Conservation (phyloP, 1,140 invertebrate species). For the Hylaeus anthracinus region DNA sequence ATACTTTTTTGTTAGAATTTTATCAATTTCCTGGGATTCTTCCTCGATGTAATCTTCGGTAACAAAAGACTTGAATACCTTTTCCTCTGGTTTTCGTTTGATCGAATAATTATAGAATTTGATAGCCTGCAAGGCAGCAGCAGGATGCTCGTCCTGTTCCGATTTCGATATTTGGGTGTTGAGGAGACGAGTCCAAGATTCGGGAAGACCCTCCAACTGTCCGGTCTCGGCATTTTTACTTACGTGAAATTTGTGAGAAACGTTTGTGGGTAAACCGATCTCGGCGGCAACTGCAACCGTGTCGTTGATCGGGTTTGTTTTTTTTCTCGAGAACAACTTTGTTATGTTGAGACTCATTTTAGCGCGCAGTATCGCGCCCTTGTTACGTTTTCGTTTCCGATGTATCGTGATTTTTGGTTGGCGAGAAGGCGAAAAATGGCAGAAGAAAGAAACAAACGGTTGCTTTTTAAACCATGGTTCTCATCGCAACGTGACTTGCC, state of each 20-base stretch:
- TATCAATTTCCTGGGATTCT: slow-evolving; percentile 89
- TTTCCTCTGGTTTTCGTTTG: slow-evolving; percentile 86
- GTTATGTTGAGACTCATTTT: slow-evolving; percentile 77
- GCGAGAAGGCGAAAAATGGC: not conserved
- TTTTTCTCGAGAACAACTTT: slow-evolving; percentile 78
- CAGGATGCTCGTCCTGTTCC: slow-evolving; percentile 95
- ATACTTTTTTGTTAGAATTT: slow-evolving; percentile 86
- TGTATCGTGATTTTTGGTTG: not conserved
- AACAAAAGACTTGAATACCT: slow-evolving; percentile 87
- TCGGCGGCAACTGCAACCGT: slow-evolving; percentile 82
- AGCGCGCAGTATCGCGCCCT: slow-evolving; percentile 29
- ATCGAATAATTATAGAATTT: slow-evolving; percentile 95
- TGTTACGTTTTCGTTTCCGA: not conserved
- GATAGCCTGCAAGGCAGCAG: slow-evolving; percentile 93
- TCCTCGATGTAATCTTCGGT: slow-evolving; percentile 89
- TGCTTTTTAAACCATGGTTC: slow-evolving; percentile 14
- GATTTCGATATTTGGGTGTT: slow-evolving; percentile 92
- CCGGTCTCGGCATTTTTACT: slow-evolving; percentile 89
- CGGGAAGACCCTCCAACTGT: slow-evolving; percentile 89
- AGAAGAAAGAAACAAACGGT: not conserved
- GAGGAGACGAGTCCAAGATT: slow-evolving; percentile 89
- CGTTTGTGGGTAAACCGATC: slow-evolving; percentile 89
- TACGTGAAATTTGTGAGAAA: slow-evolving; percentile 91
- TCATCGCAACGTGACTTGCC: slow-evolving; percentile 33
- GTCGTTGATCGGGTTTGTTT: slow-evolving; percentile 56